These are phyloP conservation scores for Trididemnum nubilum DNA, from an alignment of 23 tunicate species.

Conservation along the genomic window DNA sequence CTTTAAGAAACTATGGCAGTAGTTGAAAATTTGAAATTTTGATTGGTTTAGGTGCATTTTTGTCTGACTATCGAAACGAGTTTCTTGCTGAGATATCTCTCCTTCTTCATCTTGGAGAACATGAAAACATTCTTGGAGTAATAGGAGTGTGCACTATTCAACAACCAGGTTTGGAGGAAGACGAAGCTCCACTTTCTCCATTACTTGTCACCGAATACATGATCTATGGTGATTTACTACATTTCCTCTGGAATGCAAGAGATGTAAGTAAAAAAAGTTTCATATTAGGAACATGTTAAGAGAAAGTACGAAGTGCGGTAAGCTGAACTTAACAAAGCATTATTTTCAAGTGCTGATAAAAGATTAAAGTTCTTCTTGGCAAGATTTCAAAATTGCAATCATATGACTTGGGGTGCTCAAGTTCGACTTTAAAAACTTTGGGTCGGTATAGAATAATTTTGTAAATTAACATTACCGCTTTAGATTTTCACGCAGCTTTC, in stretches of 20 bases:
- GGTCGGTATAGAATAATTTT: too few species aligned
- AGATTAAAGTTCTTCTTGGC: too few species aligned
- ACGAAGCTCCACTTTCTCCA: slow-evolving; percentile 1
- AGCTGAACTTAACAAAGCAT: not conserved
- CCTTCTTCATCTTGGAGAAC: slow-evolving; percentile 41
- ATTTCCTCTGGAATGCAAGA: slow-evolving; percentile 63
- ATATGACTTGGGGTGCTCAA: too few species aligned
- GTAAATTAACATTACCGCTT: too few species aligned
- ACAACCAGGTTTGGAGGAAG: not conserved
- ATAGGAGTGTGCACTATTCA: slow-evolving; percentile 57
- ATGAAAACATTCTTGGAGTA: slow-evolving; percentile 44
- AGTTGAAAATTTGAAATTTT: too few species aligned
- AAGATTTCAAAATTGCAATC: too few species aligned
- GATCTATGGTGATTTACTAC: slow-evolving; percentile 71
- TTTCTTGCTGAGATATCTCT: slow-evolving; percentile 68
- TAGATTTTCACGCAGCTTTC: too few species aligned
- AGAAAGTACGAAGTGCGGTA: not conserved
- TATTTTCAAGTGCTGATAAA: not conserved
- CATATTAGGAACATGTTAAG: not conserved
- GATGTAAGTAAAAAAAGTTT: slow-evolving; percentile 32
- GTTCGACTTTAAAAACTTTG: too few species aligned
- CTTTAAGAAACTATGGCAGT: too few species aligned
- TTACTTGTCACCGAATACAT: slow-evolving; percentile 51
- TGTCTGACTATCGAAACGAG: slow-evolving; percentile 15
- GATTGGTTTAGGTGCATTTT: not conserved